These are phyloP conservation scores for Elymnias hypermnestra DNA, from an alignment of 1,140 invertebrate genomes.

Conservation along the genomic window DNA sequence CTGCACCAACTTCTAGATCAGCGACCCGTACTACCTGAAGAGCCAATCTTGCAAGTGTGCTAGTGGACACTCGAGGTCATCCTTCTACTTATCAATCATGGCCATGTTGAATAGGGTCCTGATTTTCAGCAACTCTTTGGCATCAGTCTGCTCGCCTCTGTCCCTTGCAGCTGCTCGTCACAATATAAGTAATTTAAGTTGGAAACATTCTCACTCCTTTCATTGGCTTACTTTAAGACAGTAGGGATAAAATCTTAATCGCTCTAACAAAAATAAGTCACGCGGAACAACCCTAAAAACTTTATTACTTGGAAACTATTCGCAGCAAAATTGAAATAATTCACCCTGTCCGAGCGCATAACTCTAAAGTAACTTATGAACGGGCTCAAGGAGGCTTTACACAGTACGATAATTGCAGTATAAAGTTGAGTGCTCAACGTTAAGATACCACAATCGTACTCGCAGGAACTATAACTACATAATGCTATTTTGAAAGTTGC, in stretches of 20 bases:
- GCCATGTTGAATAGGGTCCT: too few relatives aligned
- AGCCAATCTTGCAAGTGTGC: too few relatives aligned
- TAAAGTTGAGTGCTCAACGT: slow-evolving; percentile 1
- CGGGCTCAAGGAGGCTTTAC: slow-evolving; percentile 34
- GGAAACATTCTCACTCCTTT: too few relatives aligned
- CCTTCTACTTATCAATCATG: too few relatives aligned
- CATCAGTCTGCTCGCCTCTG: too few relatives aligned
- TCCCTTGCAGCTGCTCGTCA: too few relatives aligned
- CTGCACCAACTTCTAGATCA: too few relatives aligned
- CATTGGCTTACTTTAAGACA: too few relatives aligned
- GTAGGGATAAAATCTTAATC: slow-evolving; percentile 36
- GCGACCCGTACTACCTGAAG: too few relatives aligned
- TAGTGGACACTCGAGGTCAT: too few relatives aligned
- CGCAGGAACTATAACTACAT: neutral
- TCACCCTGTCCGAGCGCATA: slow-evolving; percentile 46
- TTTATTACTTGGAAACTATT: slow-evolving; percentile 56
- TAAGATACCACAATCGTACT: slow-evolving; percentile 3
- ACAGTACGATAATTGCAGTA: slow-evolving; percentile 33
- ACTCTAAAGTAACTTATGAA: slow-evolving; percentile 52
- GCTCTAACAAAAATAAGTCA: slow-evolving; percentile 44
- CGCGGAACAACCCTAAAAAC: slow-evolving; percentile 55
- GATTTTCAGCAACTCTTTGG: too few relatives aligned
- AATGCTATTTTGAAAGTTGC: neutral
- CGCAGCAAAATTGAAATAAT: slow-evolving; percentile 61
- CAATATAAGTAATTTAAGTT: too few relatives aligned